phyloP scores from a whole-genome alignment of 1,140 invertebrate genomes.

The Scaptomyza graminum region DNA sequence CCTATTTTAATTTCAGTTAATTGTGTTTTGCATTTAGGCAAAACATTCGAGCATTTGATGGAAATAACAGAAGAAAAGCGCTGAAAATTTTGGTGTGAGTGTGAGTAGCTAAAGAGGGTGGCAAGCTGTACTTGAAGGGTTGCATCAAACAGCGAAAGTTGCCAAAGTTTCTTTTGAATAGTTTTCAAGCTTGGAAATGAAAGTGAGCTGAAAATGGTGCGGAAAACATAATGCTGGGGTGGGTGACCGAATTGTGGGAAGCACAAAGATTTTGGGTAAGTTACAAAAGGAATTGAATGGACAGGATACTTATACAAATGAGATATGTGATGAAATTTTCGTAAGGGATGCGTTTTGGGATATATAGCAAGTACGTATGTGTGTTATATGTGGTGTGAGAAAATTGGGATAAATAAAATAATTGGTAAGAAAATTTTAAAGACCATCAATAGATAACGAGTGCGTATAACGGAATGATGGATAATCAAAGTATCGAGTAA shows the following conservation, averaged over 20 bases:
- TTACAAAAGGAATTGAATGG: conserved; percentile 5
- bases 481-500: no score
- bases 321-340: background rate
- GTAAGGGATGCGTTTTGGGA: background rate
- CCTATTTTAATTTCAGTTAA: conserved; percentile 82
- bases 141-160: conserved; percentile 31
- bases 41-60: conserved; percentile 75
- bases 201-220: conserved; percentile 24
- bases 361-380: background rate
- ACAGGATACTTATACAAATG: background rate
- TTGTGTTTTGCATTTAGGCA: conserved; percentile 72
- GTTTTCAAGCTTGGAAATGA: conserved; percentile 44
- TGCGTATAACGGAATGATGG: no score
- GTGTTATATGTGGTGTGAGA: background rate
- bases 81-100: conserved; percentile 49
- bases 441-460: no score
- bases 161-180: conserved; percentile 41
- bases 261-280: conserved; percentile 6
- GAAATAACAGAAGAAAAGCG: conserved; percentile 72
- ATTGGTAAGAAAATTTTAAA: no score
- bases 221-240: background rate
- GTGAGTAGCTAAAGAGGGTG: background rate
- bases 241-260: background rate
- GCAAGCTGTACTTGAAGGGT: conserved; percentile 29
- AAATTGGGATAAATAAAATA: no score